Evolutionary conservation across 2,113 vertebrate species (phyloP).

Genomic region (Orientallactaga bullata): DNA sequence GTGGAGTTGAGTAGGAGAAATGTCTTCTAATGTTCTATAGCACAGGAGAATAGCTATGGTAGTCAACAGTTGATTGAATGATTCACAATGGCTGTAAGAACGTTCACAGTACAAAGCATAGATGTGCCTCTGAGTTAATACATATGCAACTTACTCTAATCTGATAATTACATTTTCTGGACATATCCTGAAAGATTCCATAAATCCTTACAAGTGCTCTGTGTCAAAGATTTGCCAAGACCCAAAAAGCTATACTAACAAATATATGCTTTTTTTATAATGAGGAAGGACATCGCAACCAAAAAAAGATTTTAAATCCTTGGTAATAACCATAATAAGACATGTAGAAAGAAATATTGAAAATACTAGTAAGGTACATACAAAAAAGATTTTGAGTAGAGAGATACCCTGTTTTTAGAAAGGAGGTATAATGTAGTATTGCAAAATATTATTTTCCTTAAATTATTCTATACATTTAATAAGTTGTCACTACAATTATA

Average conservation of each 20-base stretch:
- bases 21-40: background rate
- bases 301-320: conserved; percentile 18
- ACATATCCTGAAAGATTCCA: background rate
- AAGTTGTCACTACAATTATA: background rate
- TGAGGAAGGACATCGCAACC: background rate
- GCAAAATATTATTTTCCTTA: background rate
- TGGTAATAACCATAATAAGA: background rate
- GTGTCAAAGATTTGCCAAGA: background rate
- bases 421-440: background rate
- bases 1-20: too few species aligned
- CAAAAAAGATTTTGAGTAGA: background rate
- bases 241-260: conserved; percentile 36
- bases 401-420: background rate
- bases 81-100: background rate
- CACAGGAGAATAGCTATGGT: background rate
- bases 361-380: background rate
- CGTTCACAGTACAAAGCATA: background rate
- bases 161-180: background rate
- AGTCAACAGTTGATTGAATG: background rate
- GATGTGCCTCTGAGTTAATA: background rate
- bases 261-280: conserved; percentile 23
- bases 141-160: background rate
- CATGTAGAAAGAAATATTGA: background rate
- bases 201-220: background rate
- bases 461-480: background rate